Percentiles rank a stretch among this genome's conserved stretches.
Conservation (phyloP, 2,888 invertebrate genomes). For the Baccha elongata region DNA sequence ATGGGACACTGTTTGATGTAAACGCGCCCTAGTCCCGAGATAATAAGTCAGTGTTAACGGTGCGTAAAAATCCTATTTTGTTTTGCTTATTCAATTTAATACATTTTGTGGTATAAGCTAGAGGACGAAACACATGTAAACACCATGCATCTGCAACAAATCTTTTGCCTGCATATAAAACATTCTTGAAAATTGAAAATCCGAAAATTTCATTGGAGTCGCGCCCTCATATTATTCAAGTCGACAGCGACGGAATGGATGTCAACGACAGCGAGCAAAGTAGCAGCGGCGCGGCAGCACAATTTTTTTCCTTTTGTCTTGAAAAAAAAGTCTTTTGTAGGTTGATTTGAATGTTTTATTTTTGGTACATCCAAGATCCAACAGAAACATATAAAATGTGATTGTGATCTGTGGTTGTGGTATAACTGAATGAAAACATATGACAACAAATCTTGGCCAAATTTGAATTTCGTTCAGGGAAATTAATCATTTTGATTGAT, state of each 20-base stretch:
- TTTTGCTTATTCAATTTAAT: constrained; percentile 28
- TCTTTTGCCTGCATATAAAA: neutral
- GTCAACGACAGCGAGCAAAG: constrained; percentile 39
- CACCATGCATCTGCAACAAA: neutral
- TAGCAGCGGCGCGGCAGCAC: neutral
- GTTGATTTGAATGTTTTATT: constrained; percentile 11
- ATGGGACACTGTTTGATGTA: constrained; percentile 22
- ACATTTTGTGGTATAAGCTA: neutral
- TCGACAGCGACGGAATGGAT: constrained; percentile 32
- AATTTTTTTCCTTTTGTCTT: neutral
- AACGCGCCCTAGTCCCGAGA: constrained; percentile 30
- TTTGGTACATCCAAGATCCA: neutral
- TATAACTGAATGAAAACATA: constrained; percentile 31
- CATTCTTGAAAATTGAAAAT: constrained; percentile 32
- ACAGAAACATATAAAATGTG: neutral
- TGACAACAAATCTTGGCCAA: neutral
- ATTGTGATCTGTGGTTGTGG: neutral
- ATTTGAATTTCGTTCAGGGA: neutral
- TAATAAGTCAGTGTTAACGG: constrained; percentile 63
- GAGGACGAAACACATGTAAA: constrained; percentile 10
- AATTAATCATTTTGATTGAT: constrained; percentile 53
- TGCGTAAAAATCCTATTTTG: constrained; percentile 61
- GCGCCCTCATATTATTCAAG: constrained; percentile 62
- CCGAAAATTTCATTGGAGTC: constrained; percentile 62
- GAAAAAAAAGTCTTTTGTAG: constrained; percentile 20